Evolutionary conservation across 1,140 invertebrate species (phyloP).

Genomic region (Anadara kagoshimensis): DNA sequence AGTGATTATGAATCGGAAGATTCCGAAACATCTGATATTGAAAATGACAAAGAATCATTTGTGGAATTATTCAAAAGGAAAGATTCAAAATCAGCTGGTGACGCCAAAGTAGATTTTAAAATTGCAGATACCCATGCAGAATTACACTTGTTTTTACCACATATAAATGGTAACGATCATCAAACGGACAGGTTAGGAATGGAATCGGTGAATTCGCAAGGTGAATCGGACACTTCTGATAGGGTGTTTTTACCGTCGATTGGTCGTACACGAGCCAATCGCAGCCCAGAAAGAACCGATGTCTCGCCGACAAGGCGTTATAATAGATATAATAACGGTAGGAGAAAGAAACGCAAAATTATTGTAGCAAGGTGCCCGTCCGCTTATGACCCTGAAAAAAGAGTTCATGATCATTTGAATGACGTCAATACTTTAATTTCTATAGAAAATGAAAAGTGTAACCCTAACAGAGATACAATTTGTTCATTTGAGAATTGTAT

Average conservation of each 20-base stretch:
- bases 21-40: constrained; percentile 2
- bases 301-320: neutral
- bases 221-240: constrained; percentile 4
- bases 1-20: neutral
- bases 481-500: constrained; percentile 51
- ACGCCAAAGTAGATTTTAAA: constrained; percentile 52
- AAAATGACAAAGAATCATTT: constrained; percentile 3
- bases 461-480: constrained; percentile 30
- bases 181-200: neutral
- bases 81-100: constrained; percentile 8
- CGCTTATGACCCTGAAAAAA: constrained; percentile 40
- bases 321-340: constrained; percentile 27
- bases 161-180: constrained; percentile 37
- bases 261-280: constrained; percentile 15
- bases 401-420: constrained; percentile 46
- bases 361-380: constrained; percentile 29
- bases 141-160: constrained; percentile 53
- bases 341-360: constrained; percentile 42
- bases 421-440: constrained; percentile 54
- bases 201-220: neutral
- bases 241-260: constrained; percentile 11
- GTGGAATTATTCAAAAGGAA: constrained; percentile 9
- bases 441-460: constrained; percentile 40
- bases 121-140: constrained; percentile 42
- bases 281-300: constrained; percentile 21